Base-by-base conservation (phyloP, 2,797 vertebrate species). In the Sparus aurata region DNA sequence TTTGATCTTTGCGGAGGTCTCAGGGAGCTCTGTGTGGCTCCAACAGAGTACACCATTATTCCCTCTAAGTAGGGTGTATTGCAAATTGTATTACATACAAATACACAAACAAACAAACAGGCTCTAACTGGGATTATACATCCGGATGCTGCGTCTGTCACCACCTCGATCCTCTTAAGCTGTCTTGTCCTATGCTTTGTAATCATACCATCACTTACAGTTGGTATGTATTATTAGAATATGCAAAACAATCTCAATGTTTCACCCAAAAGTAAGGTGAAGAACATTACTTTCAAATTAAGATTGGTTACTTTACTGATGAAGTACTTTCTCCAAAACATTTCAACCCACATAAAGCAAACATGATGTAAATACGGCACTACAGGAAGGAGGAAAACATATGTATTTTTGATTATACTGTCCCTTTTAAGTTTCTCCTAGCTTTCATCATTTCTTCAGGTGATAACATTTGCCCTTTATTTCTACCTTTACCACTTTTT, bases 11-110 rank as follows among this genome's bases (percentile, higher is more conserved):
- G 41, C 10, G 57, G 17, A n/a, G 34, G 58, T 53, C 45, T 50
- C 17, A 12, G 64, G 53, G 41, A 61, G 27, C 58, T 45, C 53
- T 49, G 54, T 38, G 27, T 61, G 64, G 64, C 15, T 55, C 30
- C 13, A 67, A 61, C 73, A 65, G 59, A 54, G 22, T 27, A 53
- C 41, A 8, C 68, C 27, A 50, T 66, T 74, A 50, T 70, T 80
- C 18, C 50, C 45, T 52, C 34, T 13, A 11, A 62, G 58, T n/a
- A 38, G n/a, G 50, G 49, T 73, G 68, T 55, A 9, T 53, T 76
- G 22, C 25, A 68, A 58, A 53, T 53, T 23, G 16, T 54, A 55
- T 70, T 22, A 47, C 17, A 50, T 20, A 75, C 47, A 20, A 63
- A 71, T 45, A 30, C 23, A 34, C 64, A 52, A 13, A 59, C 52